These are phyloP conservation scores for Sclerurus mexicanus DNA, from an alignment of 2,113 vertebrate species.

Conservation along the genomic window DNA sequence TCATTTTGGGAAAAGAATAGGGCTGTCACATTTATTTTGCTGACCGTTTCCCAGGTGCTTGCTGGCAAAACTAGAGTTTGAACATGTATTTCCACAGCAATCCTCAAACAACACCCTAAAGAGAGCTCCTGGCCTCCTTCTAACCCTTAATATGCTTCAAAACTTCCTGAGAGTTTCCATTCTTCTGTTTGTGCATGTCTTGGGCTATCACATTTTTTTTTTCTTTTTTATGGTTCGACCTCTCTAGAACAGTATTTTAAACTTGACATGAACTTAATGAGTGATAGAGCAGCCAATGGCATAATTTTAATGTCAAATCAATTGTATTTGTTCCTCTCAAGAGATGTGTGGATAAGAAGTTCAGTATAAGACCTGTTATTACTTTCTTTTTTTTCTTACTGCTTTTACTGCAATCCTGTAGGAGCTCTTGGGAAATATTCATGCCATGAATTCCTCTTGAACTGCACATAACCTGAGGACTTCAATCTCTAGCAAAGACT, in stretches of 20 bases:
- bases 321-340: not conserved
- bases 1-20: slow-evolving; percentile 77
- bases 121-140: not conserved
- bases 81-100: slow-evolving; percentile 43
- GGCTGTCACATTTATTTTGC: slow-evolving; percentile 68
- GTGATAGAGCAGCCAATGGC: not conserved
- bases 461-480: not conserved
- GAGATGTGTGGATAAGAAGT: not conserved
- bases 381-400: not conserved
- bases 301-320: not conserved
- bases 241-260: no score
- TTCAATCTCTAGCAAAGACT: not conserved
- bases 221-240: no score
- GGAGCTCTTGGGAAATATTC: not conserved
- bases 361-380: not conserved
- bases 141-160: not conserved
- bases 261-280: not conserved
- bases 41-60: slow-evolving; percentile 68
- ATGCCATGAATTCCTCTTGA: not conserved
- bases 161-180: not conserved
- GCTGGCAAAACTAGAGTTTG: slow-evolving; percentile 47
- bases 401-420: not conserved
- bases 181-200: not conserved
- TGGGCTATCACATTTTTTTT: not conserved
- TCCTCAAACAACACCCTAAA: slow-evolving; percentile 23